Evolutionary conservation across 2,888 invertebrate species (phyloP), one percentile per base, ranked within the genome.

Genomic region (Chymomyza procnemis): DNA sequence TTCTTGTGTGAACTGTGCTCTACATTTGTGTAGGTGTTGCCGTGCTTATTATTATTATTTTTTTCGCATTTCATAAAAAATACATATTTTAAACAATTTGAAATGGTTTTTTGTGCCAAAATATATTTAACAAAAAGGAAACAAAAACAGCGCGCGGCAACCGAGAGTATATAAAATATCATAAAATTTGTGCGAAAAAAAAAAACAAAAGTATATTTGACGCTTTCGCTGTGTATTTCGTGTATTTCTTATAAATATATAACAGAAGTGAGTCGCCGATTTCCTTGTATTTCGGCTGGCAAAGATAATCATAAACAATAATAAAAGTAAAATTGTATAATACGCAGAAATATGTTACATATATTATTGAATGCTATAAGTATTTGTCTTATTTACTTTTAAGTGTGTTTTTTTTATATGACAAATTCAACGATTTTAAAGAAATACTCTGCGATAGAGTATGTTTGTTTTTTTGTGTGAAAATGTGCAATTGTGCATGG

Each of bases 121-220:
- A 18, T 50, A 18, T 50, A 77, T 79, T 82, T 82, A 77, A 73
- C 73, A 59, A 60, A 71, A 67, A 65, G 61, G 68, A 67, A 18
- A 74, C 64, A 62, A 65, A 66, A 73, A 64, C 64, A 64, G 57
- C 66, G 12, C 34, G 34, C 34, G 34, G 34, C 34, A 12, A 41
- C 34, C 34, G 14, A 50, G n/a, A 47, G 18, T 50, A n/a, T 50
- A 16, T 18, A 18, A 50, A 50, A 50, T 50, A 9, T 41, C 34
- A 50, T 50, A 50, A 50, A 50, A 50, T 50, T 19, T 18, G 50
- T 50, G 50, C 50, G n/a, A n/a, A n/a, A 50, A 50, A 50, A 48
- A 48, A 18, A 50, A 12, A 50, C 26, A 50, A 50, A 50, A 50
- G 16, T 18, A 2, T 50, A 50, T 18, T 18, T 18, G 14, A 50